A percentile compares a stretch with the other conserved stretches of the same genome.
phyloP scores from a whole-genome alignment of 1,140 invertebrate species.

The Vanessa atalanta region DNA sequence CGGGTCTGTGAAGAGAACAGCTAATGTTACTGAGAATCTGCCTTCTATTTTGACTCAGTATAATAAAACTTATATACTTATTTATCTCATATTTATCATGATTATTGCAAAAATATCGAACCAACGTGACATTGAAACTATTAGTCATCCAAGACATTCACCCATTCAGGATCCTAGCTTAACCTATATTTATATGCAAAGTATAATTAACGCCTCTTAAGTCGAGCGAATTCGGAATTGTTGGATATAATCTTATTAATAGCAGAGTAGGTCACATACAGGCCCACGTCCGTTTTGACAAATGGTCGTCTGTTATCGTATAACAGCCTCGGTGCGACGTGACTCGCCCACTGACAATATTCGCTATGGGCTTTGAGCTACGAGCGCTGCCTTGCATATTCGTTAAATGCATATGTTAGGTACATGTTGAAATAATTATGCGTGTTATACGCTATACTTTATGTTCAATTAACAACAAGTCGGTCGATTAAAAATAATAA shows the following conservation, averaged over 20 bases:
- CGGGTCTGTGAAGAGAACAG: too few species aligned
- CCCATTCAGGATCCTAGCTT: constrained; percentile 4
- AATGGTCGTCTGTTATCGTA: constrained; percentile 42
- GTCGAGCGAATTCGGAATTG: constrained; percentile 1
- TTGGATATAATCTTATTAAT: constrained; percentile 17
- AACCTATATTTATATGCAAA: constrained; percentile 16
- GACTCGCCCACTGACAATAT: constrained; percentile 32
- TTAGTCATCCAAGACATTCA: constrained; percentile 6
- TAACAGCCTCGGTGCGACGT: constrained; percentile 38
- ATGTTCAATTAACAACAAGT: not conserved
- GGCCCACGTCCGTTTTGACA: constrained; percentile 46
- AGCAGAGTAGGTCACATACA: constrained; percentile 34
- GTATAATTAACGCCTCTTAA: constrained; percentile 16
- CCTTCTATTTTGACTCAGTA: too few species aligned
- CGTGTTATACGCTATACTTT: not conserved
- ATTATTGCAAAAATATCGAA: not conserved
- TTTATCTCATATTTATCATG: not conserved
- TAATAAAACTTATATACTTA: not conserved
- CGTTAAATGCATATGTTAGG: constrained; percentile 7
- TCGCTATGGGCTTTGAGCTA: constrained; percentile 14
- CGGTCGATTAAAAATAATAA: not conserved
- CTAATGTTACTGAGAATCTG: too few species aligned
- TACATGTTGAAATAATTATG: not conserved
- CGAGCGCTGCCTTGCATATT: not conserved
- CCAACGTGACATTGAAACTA: not conserved